Evolutionary conservation across 2,797 vertebrate genomes (phyloP).

Genomic region (Neosilurus mollespiculum): DNA sequence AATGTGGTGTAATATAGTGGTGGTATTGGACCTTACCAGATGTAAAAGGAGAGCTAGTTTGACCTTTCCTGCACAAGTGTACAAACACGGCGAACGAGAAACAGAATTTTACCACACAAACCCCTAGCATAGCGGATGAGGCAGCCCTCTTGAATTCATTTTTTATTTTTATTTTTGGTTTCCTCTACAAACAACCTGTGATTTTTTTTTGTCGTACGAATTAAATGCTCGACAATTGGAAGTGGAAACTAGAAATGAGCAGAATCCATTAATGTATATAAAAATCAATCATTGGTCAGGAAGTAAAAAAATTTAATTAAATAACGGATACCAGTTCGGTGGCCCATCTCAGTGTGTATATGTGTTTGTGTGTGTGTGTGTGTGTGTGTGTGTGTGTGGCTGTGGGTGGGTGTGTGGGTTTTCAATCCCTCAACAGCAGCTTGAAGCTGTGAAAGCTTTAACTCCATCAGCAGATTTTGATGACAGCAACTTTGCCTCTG

Average conservation of each 20-base stretch:
- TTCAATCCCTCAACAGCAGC: background rate
- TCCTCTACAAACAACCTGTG: too few relatives aligned
- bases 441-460: background rate
- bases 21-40: background rate
- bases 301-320: background rate
- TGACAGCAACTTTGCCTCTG: background rate
- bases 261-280: too few relatives aligned
- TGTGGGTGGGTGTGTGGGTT: too few relatives aligned
- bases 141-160: too few relatives aligned
- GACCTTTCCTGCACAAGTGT: constrained; percentile 1
- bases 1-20: background rate
- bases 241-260: too few relatives aligned
- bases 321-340: background rate
- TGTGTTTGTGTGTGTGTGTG: background rate
- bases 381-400: background rate
- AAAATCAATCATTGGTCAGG: background rate
- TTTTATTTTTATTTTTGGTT: background rate
- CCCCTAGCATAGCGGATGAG: background rate
- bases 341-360: background rate
- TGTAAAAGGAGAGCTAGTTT: background rate
- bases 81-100: background rate
- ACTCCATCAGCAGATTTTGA: constrained; percentile 22
- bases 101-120: background rate
- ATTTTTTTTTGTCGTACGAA: too few relatives aligned
- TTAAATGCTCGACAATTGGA: too few relatives aligned